Percentiles rank a stretch among this genome's conserved stretches.
phyloP scores from a whole-genome alignment of 2,888 invertebrate species.

The Neoscelio sp. region DNA sequence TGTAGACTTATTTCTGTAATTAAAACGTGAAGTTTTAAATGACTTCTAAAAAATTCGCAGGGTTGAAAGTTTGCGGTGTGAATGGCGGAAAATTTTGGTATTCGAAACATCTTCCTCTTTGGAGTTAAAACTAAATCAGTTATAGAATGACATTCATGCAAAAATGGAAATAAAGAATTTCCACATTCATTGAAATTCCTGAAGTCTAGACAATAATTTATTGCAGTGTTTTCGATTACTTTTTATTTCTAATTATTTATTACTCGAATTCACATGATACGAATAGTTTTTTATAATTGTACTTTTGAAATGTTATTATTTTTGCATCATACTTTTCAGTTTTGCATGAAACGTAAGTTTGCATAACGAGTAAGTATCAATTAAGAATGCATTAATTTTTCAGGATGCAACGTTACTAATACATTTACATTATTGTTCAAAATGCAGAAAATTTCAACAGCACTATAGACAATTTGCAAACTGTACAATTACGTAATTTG shows the following conservation, averaged over 20 bases:
- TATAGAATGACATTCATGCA: slow-evolving; percentile 48
- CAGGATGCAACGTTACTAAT: neutral
- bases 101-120: slow-evolving; percentile 58
- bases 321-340: slow-evolving; percentile 23
- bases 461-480: neutral
- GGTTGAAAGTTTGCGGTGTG: slow-evolving; percentile 48
- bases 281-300: slow-evolving; percentile 15
- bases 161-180: slow-evolving; percentile 46
- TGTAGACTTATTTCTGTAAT: slow-evolving; percentile 54
- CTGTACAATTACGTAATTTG: neutral
- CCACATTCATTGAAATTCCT: slow-evolving; percentile 54
- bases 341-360: neutral
- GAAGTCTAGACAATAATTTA: slow-evolving; percentile 48
- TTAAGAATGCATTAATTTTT: slow-evolving; percentile 29
- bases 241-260: slow-evolving; percentile 56
- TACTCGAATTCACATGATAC: slow-evolving; percentile 29
- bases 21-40: slow-evolving; percentile 54
- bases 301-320: slow-evolving; percentile 31
- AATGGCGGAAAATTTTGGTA: slow-evolving; percentile 49
- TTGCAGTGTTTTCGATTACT: slow-evolving; percentile 49
- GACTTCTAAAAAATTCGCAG: slow-evolving; percentile 50
- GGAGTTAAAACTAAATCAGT: slow-evolving; percentile 54
- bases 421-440: neutral
- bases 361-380: slow-evolving; percentile 16
- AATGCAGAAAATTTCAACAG: no score